phyloP scores from a whole-genome alignment of 2,797 vertebrate genomes.

The Fringilla coelebs region DNA sequence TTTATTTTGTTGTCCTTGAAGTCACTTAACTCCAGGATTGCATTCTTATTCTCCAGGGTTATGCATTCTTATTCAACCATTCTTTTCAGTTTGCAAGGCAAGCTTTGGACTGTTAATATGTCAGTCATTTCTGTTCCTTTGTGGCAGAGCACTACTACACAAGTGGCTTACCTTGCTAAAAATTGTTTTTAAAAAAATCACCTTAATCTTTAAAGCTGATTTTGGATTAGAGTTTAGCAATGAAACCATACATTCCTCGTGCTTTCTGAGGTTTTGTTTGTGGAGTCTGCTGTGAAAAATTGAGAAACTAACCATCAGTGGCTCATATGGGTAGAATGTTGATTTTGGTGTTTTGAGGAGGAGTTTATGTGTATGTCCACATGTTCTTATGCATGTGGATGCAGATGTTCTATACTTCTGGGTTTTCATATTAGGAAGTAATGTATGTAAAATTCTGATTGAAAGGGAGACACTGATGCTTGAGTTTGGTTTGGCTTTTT shows the following conservation, averaged over 20 bases:
- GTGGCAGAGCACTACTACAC: neutral
- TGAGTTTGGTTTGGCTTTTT: neutral
- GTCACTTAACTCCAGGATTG: neutral
- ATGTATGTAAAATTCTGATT: neutral
- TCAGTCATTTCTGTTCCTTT: neutral
- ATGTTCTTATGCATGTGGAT: neutral
- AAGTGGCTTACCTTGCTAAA: neutral
- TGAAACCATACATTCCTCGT: neutral
- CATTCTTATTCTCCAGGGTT: neutral
- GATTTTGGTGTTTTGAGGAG: neutral
- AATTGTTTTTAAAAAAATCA: neutral
- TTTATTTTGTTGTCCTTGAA: neutral
- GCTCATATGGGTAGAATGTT: rapidly evolving
- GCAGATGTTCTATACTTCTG: neutral
- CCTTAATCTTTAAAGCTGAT: neutral
- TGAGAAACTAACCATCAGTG: neutral
- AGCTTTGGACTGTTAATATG: neutral
- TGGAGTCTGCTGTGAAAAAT: neutral
- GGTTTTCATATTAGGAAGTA: neutral
- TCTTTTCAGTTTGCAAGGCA: neutral
- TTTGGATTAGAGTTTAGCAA: neutral
- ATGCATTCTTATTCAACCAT: neutral
- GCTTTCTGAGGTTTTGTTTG: neutral
- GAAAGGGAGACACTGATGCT: neutral
- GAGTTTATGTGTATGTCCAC: neutral